Conservation (phyloP, 2,797 vertebrate species). For the Mionectes olivaceus region DNA sequence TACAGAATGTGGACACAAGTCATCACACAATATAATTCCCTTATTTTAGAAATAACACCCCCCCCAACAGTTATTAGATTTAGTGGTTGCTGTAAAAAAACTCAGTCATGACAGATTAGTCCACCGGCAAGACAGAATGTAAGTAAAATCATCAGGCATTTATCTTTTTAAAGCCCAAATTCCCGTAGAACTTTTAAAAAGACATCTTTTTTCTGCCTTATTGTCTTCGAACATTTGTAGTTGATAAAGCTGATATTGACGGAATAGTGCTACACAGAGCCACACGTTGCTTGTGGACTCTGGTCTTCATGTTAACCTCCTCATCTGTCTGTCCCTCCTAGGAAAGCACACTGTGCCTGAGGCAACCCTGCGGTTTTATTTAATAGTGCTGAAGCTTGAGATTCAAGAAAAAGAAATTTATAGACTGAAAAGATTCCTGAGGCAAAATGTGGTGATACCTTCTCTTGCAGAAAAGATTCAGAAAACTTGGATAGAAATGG, state of each 20-base stretch:
- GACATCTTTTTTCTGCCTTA: not conserved
- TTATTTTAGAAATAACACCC: not conserved
- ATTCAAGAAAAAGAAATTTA: not conserved
- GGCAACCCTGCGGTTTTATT: not conserved
- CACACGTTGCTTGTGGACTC: not conserved
- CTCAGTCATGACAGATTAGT: not conserved
- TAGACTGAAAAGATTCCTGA: not conserved
- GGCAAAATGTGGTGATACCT: not conserved
- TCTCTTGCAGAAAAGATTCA: not conserved
- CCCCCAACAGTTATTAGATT: not conserved
- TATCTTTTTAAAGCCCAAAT: not conserved
- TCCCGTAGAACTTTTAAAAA: not conserved
- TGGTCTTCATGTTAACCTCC: not conserved
- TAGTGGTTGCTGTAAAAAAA: not conserved
- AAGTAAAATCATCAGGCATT: not conserved
- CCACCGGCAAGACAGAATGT: not conserved
- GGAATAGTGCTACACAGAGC: not conserved
- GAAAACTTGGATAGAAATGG: not conserved
- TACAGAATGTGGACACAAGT: not conserved
- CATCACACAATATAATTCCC: not conserved
- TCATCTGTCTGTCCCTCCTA: not conserved
- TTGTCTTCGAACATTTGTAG: not conserved
- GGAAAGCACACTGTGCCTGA: not conserved
- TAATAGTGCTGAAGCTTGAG: not conserved
- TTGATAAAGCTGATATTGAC: not conserved